These are phyloP conservation scores for Alca torda DNA, from an alignment of 2,797 vertebrate genomes.

Conservation along the genomic window DNA sequence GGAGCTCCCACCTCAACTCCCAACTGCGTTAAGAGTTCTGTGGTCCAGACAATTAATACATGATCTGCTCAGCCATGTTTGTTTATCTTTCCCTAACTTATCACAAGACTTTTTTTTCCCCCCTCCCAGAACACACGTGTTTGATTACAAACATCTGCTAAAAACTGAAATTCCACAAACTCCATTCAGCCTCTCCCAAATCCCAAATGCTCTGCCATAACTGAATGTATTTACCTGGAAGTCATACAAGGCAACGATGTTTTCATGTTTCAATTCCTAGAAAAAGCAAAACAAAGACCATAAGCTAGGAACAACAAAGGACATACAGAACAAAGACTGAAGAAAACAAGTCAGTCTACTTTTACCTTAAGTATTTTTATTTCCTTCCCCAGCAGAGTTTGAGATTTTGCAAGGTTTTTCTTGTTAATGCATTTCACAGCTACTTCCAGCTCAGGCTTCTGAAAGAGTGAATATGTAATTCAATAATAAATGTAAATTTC, in stretches of 20 bases:
- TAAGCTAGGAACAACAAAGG: background rate
- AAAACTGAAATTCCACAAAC: background rate
- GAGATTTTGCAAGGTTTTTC: conserved; percentile 95
- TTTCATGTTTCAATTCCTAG: conserved; percentile 96
- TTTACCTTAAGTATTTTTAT: conserved; percentile 97
- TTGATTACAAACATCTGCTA: background rate
- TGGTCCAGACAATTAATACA: background rate
- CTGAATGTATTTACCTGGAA: conserved; percentile 85
- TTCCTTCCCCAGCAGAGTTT: conserved; percentile 93
- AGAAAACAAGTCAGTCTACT: background rate
- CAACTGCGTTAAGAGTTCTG: background rate
- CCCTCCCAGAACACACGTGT: rapidly evolving
- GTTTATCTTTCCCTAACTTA: background rate
- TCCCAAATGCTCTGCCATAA: background rate
- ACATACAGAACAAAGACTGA: background rate
- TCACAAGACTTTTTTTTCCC: background rate
- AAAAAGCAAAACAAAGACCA: conserved; percentile 9
- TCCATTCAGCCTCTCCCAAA: background rate
- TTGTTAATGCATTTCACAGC: conserved; percentile 98
- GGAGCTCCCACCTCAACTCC: background rate
- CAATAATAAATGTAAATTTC: conserved; percentile 21
- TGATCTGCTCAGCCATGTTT: background rate
- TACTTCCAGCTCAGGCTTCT: conserved; percentile 93
- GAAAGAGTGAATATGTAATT: conserved; percentile 34
- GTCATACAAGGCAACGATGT: conserved; percentile 94